A percentile compares a stretch with the other conserved stretches of the same genome.
phyloP scores from a whole-genome alignment of 2,888 invertebrate genomes.

The Lydus trimaculatus region DNA sequence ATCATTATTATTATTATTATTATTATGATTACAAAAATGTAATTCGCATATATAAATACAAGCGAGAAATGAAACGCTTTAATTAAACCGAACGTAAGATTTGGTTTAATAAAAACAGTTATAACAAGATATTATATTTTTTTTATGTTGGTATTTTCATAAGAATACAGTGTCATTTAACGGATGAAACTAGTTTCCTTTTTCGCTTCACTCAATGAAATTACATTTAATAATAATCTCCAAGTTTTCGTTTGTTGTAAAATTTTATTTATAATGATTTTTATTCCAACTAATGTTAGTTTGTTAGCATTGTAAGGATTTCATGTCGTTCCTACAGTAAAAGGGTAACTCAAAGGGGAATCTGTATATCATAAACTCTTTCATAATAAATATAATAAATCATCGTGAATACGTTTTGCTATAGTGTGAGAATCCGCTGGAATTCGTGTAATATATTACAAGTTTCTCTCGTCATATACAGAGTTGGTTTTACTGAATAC shows the following conservation, averaged over 20 bases:
- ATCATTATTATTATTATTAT: background rate
- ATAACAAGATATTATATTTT: background rate
- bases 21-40: background rate
- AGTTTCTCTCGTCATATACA: constrained; percentile 36
- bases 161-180: background rate
- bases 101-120: constrained; percentile 8
- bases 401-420: constrained; percentile 32
- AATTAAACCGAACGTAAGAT: background rate
- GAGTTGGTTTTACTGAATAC: constrained; percentile 28
- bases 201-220: background rate
- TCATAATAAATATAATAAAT: constrained; percentile 41
- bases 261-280: background rate
- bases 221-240: background rate
- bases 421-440: constrained; percentile 36
- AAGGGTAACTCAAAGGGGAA: constrained; percentile 15
- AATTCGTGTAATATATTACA: constrained; percentile 38
- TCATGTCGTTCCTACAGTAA: background rate
- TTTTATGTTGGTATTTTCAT: background rate
- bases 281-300: constrained; percentile 14
- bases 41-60: background rate
- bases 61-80: background rate
- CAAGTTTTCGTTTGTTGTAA: background rate
- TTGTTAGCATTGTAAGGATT: constrained; percentile 16
- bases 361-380: constrained; percentile 34
- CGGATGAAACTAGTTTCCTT: background rate